Conservation (phyloP, 2,113 vertebrate species). For the Crotalus tigris region DNA sequence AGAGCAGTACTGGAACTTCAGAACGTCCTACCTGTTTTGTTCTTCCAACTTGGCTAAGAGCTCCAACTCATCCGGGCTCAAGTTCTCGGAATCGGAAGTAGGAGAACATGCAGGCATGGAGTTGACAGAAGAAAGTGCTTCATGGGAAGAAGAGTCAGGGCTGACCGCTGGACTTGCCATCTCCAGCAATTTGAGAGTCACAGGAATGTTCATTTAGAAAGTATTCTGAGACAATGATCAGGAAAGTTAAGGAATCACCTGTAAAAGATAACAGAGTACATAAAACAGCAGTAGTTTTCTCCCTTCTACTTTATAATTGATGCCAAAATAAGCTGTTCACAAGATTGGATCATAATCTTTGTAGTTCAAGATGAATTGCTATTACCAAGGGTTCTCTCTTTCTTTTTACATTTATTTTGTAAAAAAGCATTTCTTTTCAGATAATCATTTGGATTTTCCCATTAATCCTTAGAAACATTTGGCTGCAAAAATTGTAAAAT, state of each 20-base stretch:
- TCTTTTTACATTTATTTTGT: neutral
- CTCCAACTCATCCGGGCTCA: constrained; percentile 93
- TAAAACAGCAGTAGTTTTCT: neutral
- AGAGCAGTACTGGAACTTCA: neutral
- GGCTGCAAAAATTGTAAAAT: neutral
- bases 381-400: neutral
- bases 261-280: constrained; percentile 2
- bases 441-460: neutral
- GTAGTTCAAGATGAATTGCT: neutral
- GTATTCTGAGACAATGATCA: neutral
- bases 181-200: constrained; percentile 62
- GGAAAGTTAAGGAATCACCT: constrained; percentile 50
- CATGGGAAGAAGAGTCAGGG: constrained; percentile 90
- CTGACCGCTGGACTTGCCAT: constrained; percentile 87
- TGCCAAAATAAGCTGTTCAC: neutral
- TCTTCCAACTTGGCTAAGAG: constrained; percentile 95
- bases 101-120: constrained; percentile 78
- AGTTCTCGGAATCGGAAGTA: constrained; percentile 88
- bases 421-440: neutral
- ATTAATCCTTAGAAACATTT: neutral
- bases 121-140: constrained; percentile 76
- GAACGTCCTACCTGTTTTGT: constrained; percentile 85
- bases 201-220: constrained; percentile 62
- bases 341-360: neutral
- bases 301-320: neutral